Base-by-base conservation (phyloP, 2,888 invertebrate species). In the Lysandra coridon region DNA sequence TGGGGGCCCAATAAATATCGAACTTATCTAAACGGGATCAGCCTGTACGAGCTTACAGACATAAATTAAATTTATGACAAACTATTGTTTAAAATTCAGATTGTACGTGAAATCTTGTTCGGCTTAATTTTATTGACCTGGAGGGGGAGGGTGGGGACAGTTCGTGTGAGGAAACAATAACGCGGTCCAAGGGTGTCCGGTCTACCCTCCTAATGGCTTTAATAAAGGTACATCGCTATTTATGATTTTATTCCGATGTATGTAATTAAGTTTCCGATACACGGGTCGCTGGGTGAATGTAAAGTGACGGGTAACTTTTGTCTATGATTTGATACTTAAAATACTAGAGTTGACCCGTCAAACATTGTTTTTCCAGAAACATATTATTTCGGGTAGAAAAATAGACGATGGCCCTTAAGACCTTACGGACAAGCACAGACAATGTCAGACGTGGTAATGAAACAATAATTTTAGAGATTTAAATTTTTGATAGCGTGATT, bases 21-120 rank as follows among this genome's bases (percentile, higher is more conserved):
- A 30, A 64, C 44, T 74, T 40, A 44, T 74, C 10, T 80, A 80
- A 81, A 69, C n/a, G 57, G 37, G 49, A 83, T 84, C 93, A 90
- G 74, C 89, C 92, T 88, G 77, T 80, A 82, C 78, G 85, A 87
- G 44, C 40, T 75, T 23, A 53, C 86, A 86, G 84, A 85, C 87
- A 90, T 92, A 88, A 91, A 94, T 93, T 92, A 91, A 93, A 93
- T 94, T 92, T 91, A 92, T 92, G 92, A 93, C 93, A 92, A 94
- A 94, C 94, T 94, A 94, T 93, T 92, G 93, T 92, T 93, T 92
- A 93, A 94, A 93, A 94, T 94, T 94, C 92, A 93, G 92, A 94
- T 93, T 89, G 92, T 91, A 92, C 92, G 92, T 91, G 91, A 93
- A 94, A 94, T 92, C 93, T 93, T 90, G 89, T 86, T 86, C 83